A percentile compares a stretch with the other conserved stretches of the same genome.
phyloP scores from a whole-genome alignment of 2,113 vertebrate genomes.

The Ochotona curzoniae region DNA sequence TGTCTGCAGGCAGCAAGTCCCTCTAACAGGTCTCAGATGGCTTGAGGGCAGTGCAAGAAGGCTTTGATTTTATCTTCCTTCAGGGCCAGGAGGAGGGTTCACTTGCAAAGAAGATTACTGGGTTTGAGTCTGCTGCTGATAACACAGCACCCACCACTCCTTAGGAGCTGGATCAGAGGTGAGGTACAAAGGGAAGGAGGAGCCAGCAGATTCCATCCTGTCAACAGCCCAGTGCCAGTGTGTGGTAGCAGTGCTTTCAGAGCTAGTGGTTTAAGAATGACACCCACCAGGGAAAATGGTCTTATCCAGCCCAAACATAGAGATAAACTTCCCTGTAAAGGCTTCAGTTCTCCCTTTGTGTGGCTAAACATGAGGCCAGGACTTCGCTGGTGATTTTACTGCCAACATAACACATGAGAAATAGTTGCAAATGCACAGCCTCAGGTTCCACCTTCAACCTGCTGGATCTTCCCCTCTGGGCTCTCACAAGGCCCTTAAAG shows the following conservation, averaged over 20 bases:
- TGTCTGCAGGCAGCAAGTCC: background rate
- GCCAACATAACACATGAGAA: background rate
- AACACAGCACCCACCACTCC: background rate
- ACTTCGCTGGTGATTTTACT: background rate
- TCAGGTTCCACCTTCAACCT: background rate
- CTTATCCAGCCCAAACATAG: background rate
- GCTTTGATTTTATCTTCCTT: background rate
- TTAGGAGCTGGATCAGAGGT: background rate
- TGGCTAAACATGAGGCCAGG: background rate
- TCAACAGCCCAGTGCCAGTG: background rate
- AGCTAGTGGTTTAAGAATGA: background rate
- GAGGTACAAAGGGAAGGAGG: background rate
- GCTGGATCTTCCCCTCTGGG: background rate
- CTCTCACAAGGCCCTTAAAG: background rate
- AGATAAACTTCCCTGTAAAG: background rate
- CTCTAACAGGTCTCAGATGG: background rate
- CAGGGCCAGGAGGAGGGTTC: background rate
- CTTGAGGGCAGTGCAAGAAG: background rate
- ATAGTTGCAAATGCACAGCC: background rate
- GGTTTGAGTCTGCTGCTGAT: background rate
- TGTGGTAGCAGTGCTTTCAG: background rate
- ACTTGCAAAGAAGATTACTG: no score
- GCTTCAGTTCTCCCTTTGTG: background rate
- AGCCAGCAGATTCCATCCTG: background rate
- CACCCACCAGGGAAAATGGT: background rate